Conservation (phyloP, 2,888 invertebrate genomes). For the Gnatocerus cornutus region DNA sequence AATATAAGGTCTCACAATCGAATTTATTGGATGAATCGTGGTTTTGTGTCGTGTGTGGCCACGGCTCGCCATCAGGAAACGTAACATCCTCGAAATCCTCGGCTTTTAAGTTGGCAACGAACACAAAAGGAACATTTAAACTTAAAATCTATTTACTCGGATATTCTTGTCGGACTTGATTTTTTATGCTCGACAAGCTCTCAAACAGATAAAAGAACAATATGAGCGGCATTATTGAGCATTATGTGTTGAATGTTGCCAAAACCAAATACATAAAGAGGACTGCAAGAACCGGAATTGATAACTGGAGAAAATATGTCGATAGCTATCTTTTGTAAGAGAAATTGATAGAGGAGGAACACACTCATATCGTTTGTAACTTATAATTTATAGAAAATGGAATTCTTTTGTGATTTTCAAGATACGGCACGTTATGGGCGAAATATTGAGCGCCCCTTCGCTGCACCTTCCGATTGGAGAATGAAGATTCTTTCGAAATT, state of each 20-base stretch:
- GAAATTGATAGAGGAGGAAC: conserved; percentile 58
- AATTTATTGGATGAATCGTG: background rate
- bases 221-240: conserved; percentile 61
- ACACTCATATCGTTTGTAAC: conserved; percentile 57
- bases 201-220: conserved; percentile 62
- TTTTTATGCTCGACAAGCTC: conserved; percentile 65
- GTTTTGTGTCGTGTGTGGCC: conserved; percentile 20
- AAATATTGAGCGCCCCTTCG: conserved; percentile 44
- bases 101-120: conserved; percentile 21
- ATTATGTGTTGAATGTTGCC: conserved; percentile 62
- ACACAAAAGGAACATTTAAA: conserved; percentile 59
- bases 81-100: conserved; percentile 9
- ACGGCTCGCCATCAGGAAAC: background rate
- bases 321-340: conserved; percentile 58
- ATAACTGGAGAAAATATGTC: conserved; percentile 59
- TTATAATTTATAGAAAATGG: conserved; percentile 60
- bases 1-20: background rate
- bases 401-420: conserved; percentile 57
- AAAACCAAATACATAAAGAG: conserved; percentile 63
- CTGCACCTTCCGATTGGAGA: conserved; percentile 9
- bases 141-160: conserved; percentile 65
- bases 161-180: conserved; percentile 65
- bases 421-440: conserved; percentile 56
- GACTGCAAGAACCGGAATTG: conserved; percentile 57
- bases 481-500: background rate